Conservation (phyloP, 2,113 vertebrate genomes). For the Crotalus horridus region DNA sequence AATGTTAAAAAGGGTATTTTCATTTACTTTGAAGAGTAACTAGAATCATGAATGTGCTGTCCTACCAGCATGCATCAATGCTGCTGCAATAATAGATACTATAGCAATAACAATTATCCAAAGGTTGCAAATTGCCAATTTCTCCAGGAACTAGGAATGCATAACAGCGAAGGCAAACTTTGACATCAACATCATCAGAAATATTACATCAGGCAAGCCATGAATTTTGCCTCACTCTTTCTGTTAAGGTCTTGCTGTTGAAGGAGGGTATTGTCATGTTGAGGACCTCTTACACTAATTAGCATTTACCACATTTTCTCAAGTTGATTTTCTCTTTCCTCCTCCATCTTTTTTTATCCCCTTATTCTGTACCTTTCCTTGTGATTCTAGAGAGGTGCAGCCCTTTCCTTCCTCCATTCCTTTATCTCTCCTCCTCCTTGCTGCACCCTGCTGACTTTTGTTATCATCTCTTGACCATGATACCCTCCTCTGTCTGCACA, state of each 20-base stretch:
- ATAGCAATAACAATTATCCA: background rate
- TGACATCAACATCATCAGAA: background rate
- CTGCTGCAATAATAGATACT: background rate
- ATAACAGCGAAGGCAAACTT: background rate
- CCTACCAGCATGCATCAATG: background rate
- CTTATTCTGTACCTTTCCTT: background rate
- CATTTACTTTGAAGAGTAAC: background rate
- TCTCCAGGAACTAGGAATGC: background rate
- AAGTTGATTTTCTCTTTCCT: background rate
- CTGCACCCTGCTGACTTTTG: background rate
- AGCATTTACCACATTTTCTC: background rate
- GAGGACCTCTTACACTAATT: background rate
- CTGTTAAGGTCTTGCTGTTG: background rate
- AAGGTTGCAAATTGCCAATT: background rate
- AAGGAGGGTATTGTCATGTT: background rate
- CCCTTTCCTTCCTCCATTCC: background rate
- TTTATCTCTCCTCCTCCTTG: background rate
- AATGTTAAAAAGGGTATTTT: background rate
- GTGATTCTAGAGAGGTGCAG: background rate
- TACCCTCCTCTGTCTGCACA: background rate
- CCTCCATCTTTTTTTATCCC: background rate
- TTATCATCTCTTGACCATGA: background rate
- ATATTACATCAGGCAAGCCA: background rate
- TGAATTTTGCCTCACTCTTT: background rate
- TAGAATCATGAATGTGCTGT: background rate